phyloP scores from a whole-genome alignment of 2,797 vertebrate genomes.

The Hylomyscus alleni region DNA sequence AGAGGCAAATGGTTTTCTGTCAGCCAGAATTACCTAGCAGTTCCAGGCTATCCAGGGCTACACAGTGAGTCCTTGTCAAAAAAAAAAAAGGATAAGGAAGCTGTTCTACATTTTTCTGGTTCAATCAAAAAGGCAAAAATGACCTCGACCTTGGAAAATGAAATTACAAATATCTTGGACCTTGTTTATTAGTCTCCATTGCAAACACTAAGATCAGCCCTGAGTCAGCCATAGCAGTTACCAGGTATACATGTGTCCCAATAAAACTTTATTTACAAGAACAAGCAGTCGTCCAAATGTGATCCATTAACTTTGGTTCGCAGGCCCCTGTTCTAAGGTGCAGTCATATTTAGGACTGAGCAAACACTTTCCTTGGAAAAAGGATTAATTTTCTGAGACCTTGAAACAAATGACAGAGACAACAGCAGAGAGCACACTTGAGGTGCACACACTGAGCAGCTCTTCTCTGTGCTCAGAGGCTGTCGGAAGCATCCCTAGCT shows the following conservation, averaged over 20 bases:
- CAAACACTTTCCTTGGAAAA: slow-evolving; percentile 15
- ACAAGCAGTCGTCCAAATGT: not conserved
- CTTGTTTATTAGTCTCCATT: not conserved
- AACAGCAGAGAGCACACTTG: rapidly evolving
- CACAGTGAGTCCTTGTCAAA: not conserved
- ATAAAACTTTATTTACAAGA: slow-evolving; percentile 58
- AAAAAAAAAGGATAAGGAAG: too few species aligned
- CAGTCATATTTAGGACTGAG: not conserved
- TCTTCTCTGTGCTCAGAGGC: not conserved
- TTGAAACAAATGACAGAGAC: not conserved
- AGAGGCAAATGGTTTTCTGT: not conserved
- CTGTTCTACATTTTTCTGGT: not conserved
- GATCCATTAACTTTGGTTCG: not conserved
- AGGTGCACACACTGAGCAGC: not conserved
- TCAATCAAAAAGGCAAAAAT: not conserved
- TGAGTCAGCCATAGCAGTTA: not conserved
- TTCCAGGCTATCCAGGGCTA: not conserved
- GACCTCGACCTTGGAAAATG: not conserved
- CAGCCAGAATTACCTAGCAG: not conserved
- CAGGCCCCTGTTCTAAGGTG: not conserved
- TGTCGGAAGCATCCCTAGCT: not conserved
- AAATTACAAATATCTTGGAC: not conserved
- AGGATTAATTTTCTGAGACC: slow-evolving; percentile 6
- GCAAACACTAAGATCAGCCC: not conserved
- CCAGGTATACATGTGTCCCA: not conserved